Percentiles rank a stretch among this genome's conserved stretches.
Evolutionary conservation across 2,888 invertebrate species (phyloP).

Genomic region (Hirtodrosophila duncani): DNA sequence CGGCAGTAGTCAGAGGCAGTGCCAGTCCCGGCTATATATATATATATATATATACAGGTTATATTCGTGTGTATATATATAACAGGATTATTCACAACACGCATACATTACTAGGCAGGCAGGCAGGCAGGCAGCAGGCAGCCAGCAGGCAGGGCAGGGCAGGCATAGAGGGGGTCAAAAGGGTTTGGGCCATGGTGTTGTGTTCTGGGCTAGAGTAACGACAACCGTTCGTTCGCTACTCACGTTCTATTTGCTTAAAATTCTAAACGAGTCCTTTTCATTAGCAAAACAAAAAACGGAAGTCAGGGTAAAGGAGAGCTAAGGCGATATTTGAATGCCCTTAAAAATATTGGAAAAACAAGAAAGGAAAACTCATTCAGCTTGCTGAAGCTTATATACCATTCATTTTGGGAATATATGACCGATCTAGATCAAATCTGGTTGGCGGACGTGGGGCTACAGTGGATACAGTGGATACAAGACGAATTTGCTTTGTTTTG

Average conservation of each 20-base stretch:
- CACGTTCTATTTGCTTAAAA: constrained; percentile 72
- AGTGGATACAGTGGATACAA: too few species aligned
- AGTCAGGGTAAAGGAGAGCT: constrained; percentile 5
- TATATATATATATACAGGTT: background rate
- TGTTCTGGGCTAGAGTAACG: too few species aligned
- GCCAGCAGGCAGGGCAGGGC: too few species aligned
- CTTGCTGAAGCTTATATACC: too few species aligned
- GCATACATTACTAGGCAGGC: constrained; percentile 13
- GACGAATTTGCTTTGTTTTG: too few species aligned
- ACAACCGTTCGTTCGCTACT: constrained; percentile 47
- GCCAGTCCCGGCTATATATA: constrained; percentile 42
- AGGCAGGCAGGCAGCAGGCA: too few species aligned
- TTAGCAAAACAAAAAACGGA: constrained; percentile 46
- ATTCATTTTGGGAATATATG: too few species aligned
- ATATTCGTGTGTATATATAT: background rate
- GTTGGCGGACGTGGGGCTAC: too few species aligned
- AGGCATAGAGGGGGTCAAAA: too few species aligned
- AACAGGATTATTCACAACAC: constrained; percentile 3
- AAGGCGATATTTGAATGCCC: constrained; percentile 22
- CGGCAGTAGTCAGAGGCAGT: constrained; percentile 67
- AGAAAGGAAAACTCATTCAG: background rate
- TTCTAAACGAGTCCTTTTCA: constrained; percentile 73
- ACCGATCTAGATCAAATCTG: too few species aligned
- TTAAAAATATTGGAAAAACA: constrained; percentile 7
- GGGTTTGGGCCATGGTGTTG: too few species aligned